A percentile compares a stretch with the other conserved stretches of the same genome.
Evolutionary conservation across 35 echinoderm and acorn worm genomes (phyloP).

Genomic region (Diadema setosum): DNA sequence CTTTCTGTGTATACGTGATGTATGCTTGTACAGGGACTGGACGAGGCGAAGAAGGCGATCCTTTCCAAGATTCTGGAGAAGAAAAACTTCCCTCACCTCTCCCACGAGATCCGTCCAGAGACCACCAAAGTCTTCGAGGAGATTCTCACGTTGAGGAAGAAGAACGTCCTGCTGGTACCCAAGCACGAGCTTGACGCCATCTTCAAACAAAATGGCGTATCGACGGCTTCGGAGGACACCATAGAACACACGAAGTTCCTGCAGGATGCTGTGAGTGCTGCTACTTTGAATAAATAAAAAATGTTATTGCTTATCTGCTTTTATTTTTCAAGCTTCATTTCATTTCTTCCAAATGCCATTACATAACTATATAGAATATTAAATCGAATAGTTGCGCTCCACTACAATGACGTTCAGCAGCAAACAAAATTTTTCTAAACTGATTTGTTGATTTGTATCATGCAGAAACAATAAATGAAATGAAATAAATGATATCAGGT

Average conservation of each 20-base stretch:
- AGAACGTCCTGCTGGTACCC: neutral
- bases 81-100: slow-evolving; percentile 12
- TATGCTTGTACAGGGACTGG: slow-evolving; percentile 58
- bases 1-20: no score
- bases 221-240: neutral
- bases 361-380: no score
- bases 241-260: neutral
- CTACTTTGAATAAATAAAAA: no score
- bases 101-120: slow-evolving; percentile 16
- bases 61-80: slow-evolving; percentile 15
- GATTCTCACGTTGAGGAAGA: slow-evolving; percentile 13
- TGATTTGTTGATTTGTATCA: no score
- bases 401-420: no score
- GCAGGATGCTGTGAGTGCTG: neutral
- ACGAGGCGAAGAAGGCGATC: slow-evolving; percentile 42
- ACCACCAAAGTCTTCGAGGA: slow-evolving; percentile 42
- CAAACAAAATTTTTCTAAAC: no score
- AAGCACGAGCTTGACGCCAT: neutral
- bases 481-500: no score
- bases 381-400: no score
- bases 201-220: slow-evolving; percentile 12
- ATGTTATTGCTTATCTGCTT: no score
- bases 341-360: no score
- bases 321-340: no score
- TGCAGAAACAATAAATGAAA: no score